A percentile compares a stretch with the other conserved stretches of the same genome.
phyloP scores from a whole-genome alignment of 2,113 vertebrate species.

The Macrotis lagotis region DNA sequence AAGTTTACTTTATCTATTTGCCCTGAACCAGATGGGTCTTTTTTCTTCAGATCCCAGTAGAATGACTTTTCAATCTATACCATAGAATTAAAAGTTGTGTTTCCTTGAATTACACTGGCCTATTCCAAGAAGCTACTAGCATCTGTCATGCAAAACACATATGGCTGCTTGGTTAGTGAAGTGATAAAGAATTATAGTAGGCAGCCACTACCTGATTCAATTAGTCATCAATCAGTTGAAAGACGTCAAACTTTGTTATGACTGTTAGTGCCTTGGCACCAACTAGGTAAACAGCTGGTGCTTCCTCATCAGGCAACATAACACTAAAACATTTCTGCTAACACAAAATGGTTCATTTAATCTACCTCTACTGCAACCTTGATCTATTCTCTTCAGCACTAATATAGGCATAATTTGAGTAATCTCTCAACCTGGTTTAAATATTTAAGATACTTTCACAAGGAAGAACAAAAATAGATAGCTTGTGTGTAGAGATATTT shows the following conservation, averaged over 20 bases:
- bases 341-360: background rate
- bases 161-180: conserved; percentile 53
- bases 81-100: conserved; percentile 48
- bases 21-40: conserved; percentile 55
- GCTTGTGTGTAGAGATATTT: background rate
- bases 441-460: background rate
- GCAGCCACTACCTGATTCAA: conserved; percentile 19
- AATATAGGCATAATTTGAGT: background rate
- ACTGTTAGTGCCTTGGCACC: conserved; percentile 37
- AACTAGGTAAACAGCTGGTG: conserved; percentile 25
- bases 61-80: conserved; percentile 56
- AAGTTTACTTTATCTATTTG: conserved; percentile 60
- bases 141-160: conserved; percentile 46
- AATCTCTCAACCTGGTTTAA: background rate
- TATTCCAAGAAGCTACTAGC: conserved; percentile 20
- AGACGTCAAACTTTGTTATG: conserved; percentile 25
- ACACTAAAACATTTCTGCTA: background rate
- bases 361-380: background rate
- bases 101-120: conserved; percentile 42
- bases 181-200: conserved; percentile 39
- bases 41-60: conserved; percentile 42
- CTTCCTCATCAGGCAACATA: background rate
- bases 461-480: background rate
- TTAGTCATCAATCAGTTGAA: conserved; percentile 51
- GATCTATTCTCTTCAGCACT: conserved; percentile 4